Evolutionary conservation across 1,140 invertebrate species (phyloP).

Genomic region (Octopus bimaculoides): DNA sequence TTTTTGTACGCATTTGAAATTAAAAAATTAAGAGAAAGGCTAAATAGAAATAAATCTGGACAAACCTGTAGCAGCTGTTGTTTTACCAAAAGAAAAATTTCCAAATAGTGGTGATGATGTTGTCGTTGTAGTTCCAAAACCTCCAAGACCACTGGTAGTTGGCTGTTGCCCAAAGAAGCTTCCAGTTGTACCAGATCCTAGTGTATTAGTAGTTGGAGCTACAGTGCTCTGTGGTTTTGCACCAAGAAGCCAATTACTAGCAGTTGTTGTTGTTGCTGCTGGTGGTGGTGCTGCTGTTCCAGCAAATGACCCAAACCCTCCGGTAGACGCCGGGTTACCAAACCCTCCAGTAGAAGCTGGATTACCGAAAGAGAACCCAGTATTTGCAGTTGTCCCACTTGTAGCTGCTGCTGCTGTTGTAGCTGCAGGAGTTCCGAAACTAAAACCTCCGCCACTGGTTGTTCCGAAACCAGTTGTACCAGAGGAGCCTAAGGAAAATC

Average conservation of each 20-base stretch:
- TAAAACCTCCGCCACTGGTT: neutral
- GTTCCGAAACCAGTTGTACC: conserved; percentile 10
- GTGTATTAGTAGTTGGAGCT: neutral
- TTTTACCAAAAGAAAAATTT: neutral
- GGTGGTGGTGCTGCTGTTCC: neutral
- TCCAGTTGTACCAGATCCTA: neutral
- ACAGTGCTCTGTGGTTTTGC: neutral
- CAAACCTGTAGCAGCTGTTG: neutral
- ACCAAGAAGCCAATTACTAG: neutral
- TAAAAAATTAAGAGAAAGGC: no score
- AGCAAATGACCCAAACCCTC: no score
- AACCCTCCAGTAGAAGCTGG: neutral
- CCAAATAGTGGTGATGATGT: neutral
- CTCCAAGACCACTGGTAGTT: neutral
- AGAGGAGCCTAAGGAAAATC: conserved; percentile 26
- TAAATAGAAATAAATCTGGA: no score
- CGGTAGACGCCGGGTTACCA: no score
- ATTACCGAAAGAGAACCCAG: conserved; percentile 20
- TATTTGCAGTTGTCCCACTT: conserved; percentile 15
- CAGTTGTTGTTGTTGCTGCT: neutral
- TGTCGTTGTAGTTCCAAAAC: neutral
- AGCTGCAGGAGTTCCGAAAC: neutral
- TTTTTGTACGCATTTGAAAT: no score
- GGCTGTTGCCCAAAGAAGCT: neutral
- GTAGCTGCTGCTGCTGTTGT: conserved; percentile 31